Base-by-base conservation (phyloP, 2,888 invertebrate species). In the Chloroclysta siterata region DNA sequence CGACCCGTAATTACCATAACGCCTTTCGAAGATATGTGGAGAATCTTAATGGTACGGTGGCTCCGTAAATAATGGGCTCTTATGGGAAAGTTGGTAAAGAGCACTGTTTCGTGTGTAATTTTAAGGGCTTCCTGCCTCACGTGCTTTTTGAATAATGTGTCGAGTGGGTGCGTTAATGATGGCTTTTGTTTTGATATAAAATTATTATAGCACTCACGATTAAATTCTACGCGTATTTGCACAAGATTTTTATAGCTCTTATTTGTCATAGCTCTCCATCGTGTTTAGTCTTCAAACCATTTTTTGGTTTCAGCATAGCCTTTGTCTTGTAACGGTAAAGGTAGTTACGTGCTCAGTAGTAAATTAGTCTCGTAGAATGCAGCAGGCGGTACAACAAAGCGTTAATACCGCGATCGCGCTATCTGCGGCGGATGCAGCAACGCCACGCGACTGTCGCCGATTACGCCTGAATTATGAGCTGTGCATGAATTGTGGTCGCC, bases 1-100 rank as follows among this genome's bases (percentile, higher is more conserved):
- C 91, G 90, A 92, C 91, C 91, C 89, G 83, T 91, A 93, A 93
- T 93, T 93, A 92, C 90, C 92, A 93, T 93, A 92, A 89, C 88
- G 90, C 85, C 88, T 90, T 90, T 85, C 90, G 90, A 90, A 92
- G 90, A 93, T 92, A 92, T 90, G 92, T 91, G 88, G 90, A 89
- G 90, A 90, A 90, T 93, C 90, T 91, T 92, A 92, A 93, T 91
- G 92, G 91, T 91, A 89, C 91, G 88, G 88, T 92, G 88, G 87
- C 88, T 91, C 77, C 87, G 90, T 91, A 91, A 93, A 93, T 93
- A 92, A 93, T 93, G 90, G 92, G 87, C 91, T 92, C 91, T 91
- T 93, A 90, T 91, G 90, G 90, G 90, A 91, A 93, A 93, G 87
- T 93, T 93, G 87, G 87, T 87, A 87, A 87, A 89, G 89, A 89